phyloP scores from a whole-genome alignment of 1,140 invertebrate species.

The Choristoneura fumiferana region DNA sequence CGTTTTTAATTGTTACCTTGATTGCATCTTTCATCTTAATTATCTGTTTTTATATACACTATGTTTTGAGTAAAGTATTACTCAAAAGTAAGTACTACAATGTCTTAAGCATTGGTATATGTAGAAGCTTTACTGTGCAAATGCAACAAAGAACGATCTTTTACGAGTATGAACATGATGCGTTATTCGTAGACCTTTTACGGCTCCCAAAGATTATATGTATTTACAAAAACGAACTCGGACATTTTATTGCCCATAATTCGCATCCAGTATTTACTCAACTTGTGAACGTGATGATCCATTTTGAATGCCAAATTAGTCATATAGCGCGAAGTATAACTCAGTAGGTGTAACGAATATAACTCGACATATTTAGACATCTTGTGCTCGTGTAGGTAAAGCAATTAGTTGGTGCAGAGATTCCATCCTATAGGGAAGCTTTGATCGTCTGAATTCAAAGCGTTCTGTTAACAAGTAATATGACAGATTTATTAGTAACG shows the following conservation, averaged over 20 bases:
- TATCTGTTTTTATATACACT: no score
- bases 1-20: no score
- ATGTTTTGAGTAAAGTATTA: no score
- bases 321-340: conserved; percentile 42
- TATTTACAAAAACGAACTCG: neutral
- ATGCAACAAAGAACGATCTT: no score
- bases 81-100: no score
- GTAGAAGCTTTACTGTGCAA: no score
- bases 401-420: conserved; percentile 64
- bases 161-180: no score
- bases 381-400: conserved; percentile 43
- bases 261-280: conserved; percentile 32
- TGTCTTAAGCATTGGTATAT: no score
- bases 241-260: conserved; percentile 27
- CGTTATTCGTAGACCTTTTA: neutral
- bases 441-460: conserved; percentile 67
- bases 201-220: neutral
- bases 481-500: conserved; percentile 68
- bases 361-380: conserved; percentile 42
- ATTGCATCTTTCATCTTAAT: no score
- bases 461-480: conserved; percentile 57
- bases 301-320: conserved; percentile 58
- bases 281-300: conserved; percentile 43
- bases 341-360: conserved; percentile 36
- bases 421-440: conserved; percentile 43